Percentiles rank a stretch among this genome's conserved stretches.
Conservation (phyloP, 35 echinoderm and acorn worm species). For the Ophiothrix spiculata region DNA sequence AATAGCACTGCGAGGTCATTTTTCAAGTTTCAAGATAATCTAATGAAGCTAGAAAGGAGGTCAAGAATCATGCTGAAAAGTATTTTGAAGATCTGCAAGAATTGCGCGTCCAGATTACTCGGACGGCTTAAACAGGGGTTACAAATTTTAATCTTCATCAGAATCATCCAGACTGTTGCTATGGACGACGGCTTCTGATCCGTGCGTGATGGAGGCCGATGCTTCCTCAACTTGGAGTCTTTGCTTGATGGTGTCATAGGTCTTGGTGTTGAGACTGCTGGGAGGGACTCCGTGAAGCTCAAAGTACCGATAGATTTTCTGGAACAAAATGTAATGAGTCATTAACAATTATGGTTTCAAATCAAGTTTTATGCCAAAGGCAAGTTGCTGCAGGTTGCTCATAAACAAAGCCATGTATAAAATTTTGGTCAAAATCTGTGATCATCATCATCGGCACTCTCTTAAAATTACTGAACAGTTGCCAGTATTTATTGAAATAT, state of each 20-base stretch:
- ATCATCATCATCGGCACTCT: no score
- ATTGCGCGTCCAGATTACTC: neutral
- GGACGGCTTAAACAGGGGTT: neutral
- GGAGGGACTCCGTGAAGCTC: slow-evolving; percentile 85
- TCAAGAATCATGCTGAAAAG: neutral
- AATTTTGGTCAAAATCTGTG: no score
- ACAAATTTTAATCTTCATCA: slow-evolving; percentile 58
- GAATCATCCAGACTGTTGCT: slow-evolving; percentile 70
- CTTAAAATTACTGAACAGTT: no score
- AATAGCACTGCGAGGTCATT: neutral
- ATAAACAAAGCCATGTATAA: no score
- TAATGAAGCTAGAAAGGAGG: neutral
- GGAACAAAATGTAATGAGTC: slow-evolving; percentile 2
- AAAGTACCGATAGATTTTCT: slow-evolving; percentile 99
- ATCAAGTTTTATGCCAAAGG: no score
- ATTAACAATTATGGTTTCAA: no score
- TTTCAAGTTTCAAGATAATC: neutral
- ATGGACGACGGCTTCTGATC: slow-evolving; percentile 51
- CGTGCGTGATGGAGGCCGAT: slow-evolving; percentile 89
- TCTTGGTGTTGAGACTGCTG: slow-evolving; percentile 83
- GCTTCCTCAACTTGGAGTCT: slow-evolving; percentile 95
- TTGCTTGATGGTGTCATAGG: slow-evolving; percentile 80
- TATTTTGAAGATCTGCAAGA: neutral
- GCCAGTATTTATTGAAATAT: no score
- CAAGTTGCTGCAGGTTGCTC: no score